These are phyloP conservation scores for Anneissia japonica DNA, from an alignment of 35 echinoderm and acorn worm genomes.

Conservation along the genomic window DNA sequence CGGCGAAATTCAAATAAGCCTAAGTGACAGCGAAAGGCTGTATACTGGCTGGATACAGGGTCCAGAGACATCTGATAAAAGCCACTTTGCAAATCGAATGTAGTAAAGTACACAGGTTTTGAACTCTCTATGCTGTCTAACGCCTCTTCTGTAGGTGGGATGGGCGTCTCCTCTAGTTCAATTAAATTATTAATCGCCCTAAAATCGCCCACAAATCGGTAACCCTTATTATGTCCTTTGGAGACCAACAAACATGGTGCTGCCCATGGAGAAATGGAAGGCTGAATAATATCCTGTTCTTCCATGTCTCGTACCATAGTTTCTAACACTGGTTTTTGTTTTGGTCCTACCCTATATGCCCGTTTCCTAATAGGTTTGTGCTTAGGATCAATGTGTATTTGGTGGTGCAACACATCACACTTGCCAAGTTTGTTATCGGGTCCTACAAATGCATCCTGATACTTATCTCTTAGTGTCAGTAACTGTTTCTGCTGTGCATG, in stretches of 20 bases:
- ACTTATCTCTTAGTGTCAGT: too few relatives aligned
- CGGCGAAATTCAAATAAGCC: slow-evolving; percentile 11
- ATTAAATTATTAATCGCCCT: slow-evolving; percentile 2
- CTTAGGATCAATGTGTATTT: background rate
- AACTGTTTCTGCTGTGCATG: too few relatives aligned
- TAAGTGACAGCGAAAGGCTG: background rate
- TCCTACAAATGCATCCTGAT: too few relatives aligned
- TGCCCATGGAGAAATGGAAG: background rate
- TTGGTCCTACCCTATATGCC: background rate
- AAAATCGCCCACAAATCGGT: slow-evolving; percentile 12
- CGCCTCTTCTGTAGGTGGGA: slow-evolving; percentile 1
- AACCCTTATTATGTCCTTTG: slow-evolving; percentile 2
- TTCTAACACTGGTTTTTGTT: background rate
- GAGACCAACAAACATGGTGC: slow-evolving; percentile 6
- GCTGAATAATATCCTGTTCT: slow-evolving; percentile 1
- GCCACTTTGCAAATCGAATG: slow-evolving; percentile 28
- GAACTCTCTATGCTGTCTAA: slow-evolving; percentile 2
- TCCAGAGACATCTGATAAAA: slow-evolving; percentile 26
- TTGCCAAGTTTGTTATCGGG: background rate
- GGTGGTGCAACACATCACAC: slow-evolving; percentile 1
- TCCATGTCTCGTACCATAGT: slow-evolving; percentile 1
- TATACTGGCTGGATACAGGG: background rate
- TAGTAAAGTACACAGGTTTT: background rate
- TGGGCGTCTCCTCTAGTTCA: background rate
- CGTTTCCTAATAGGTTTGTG: background rate